These are phyloP conservation scores for Drosophila histrio DNA, from an alignment of 2,888 invertebrate genomes.

Conservation along the genomic window DNA sequence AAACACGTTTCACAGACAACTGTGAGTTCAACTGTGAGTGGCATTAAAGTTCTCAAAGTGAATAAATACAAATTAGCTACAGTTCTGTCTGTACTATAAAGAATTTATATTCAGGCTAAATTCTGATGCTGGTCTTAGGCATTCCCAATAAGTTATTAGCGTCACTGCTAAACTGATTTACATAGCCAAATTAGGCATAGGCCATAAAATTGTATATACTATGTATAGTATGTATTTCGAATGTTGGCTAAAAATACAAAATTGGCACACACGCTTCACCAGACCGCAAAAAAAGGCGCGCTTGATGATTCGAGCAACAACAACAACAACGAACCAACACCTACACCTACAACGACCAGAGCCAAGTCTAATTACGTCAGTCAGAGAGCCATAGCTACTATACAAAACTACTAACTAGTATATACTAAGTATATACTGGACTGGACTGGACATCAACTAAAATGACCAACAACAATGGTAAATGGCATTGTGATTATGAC, in stretches of 20 bases:
- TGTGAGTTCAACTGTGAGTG: slow-evolving; percentile 57
- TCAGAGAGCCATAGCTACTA: slow-evolving; percentile 41
- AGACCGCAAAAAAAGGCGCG: slow-evolving; percentile 69
- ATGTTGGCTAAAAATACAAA: slow-evolving; percentile 70
- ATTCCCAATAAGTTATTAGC: neutral
- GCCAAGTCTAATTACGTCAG: slow-evolving; percentile 73
- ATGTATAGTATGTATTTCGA: slow-evolving; percentile 55
- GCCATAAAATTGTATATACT: slow-evolving; percentile 38
- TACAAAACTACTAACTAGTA: slow-evolving; percentile 23
- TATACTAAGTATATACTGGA: slow-evolving; percentile 21
- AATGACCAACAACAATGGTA: slow-evolving; percentile 44
- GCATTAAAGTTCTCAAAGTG: slow-evolving; percentile 8
- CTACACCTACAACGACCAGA: slow-evolving; percentile 49
- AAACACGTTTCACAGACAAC: slow-evolving; percentile 65
- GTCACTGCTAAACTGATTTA: slow-evolving; percentile 36
- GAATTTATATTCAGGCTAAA: neutral
- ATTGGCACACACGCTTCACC: slow-evolving; percentile 76
- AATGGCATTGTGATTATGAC: slow-evolving; percentile 69
- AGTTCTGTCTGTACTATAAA: neutral
- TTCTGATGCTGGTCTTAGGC: slow-evolving; percentile 1
- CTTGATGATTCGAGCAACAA: slow-evolving; percentile 55
- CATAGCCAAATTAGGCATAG: slow-evolving; percentile 50
- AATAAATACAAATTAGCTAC: neutral
- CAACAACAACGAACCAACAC: slow-evolving; percentile 3
- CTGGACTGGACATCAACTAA: slow-evolving; percentile 42